Conservation (phyloP, 1,140 invertebrate species). For the Calliphora vicina region DNA sequence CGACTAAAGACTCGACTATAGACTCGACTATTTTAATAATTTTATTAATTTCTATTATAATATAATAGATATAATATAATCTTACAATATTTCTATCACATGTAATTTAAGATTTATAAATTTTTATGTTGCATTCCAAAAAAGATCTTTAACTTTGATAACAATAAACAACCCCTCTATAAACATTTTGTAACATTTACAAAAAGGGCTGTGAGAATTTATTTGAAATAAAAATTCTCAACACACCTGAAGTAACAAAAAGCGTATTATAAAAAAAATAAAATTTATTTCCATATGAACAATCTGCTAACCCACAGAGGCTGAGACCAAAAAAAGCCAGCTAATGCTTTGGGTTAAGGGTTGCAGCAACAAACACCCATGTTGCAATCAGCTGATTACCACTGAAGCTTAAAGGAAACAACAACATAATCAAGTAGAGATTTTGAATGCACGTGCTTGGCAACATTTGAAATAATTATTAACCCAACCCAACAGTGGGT, state of each 20-base stretch:
- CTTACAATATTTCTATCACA: too few species aligned
- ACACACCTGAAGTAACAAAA: constrained; percentile 2
- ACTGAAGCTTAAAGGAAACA: background rate
- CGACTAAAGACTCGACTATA: too few species aligned
- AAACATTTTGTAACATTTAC: background rate
- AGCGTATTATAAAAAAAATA: background rate
- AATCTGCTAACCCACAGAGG: background rate
- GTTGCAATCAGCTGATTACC: background rate
- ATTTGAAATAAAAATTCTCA: background rate
- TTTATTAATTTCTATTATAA: too few species aligned
- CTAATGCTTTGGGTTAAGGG: background rate
- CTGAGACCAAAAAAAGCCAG: too few species aligned
- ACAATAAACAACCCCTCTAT: background rate
- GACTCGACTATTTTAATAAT: too few species aligned
- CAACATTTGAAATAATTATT: background rate
- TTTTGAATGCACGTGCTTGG: background rate
- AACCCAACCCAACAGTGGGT: background rate
- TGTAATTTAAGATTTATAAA: too few species aligned
- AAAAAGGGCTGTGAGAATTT: background rate
- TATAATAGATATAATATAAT: too few species aligned
- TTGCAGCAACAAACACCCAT: background rate
- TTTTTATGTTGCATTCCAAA: too few species aligned
- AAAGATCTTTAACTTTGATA: background rate
- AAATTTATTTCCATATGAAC: background rate
- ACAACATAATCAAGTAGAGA: background rate